Evolutionary conservation across 2,888 invertebrate genomes (phyloP).

Genomic region (Eupithecia dodoneata): DNA sequence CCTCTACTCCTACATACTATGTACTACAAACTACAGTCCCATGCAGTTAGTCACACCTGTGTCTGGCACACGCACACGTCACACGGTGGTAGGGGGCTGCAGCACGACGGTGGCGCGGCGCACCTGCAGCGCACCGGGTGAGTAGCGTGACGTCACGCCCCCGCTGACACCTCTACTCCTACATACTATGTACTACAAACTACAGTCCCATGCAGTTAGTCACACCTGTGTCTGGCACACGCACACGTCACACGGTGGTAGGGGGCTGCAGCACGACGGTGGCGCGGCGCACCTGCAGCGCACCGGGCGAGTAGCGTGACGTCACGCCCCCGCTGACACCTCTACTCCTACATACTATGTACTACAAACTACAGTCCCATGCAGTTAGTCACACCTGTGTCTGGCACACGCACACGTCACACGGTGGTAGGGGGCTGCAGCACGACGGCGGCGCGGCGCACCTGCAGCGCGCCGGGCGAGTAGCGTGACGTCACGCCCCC

Average conservation of each 20-base stretch:
- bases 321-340: conserved; percentile 46
- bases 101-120: conserved; percentile 94
- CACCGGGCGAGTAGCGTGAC: conserved; percentile 88
- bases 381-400: conserved; percentile 59
- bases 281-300: conserved; percentile 94
- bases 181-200: background rate
- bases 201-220: conserved; percentile 40
- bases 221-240: conserved; percentile 59
- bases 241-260: conserved; percentile 86
- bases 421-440: conserved; percentile 94
- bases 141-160: conserved; percentile 77
- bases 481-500: conserved; percentile 72
- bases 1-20: too few species aligned
- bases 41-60: conserved; percentile 83
- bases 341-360: background rate
- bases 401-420: conserved; percentile 57
- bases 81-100: conserved; percentile 93
- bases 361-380: conserved; percentile 2
- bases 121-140: conserved; percentile 93
- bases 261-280: conserved; percentile 95
- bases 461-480: conserved; percentile 92
- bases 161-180: conserved; percentile 45
- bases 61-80: conserved; percentile 53
- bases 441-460: conserved; percentile 95
- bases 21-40: too few species aligned